Evolutionary conservation across 2,113 vertebrate species (phyloP).

Genomic region (Cyphomyrus plagiostoma): DNA sequence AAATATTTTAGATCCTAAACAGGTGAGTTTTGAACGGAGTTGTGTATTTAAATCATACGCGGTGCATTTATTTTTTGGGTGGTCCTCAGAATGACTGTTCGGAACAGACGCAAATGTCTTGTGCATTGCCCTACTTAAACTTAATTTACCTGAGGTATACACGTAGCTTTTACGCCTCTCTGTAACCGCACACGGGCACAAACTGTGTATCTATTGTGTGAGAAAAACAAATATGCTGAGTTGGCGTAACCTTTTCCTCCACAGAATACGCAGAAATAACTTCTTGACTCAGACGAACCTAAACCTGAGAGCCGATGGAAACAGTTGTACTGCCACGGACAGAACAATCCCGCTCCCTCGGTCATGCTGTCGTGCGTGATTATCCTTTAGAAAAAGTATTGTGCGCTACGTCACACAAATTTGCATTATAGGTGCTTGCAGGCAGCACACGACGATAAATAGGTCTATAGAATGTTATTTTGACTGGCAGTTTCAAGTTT

Average conservation of each 20-base stretch:
- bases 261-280: constrained; percentile 34
- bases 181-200: constrained; percentile 4
- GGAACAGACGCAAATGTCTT: not conserved
- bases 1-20: not conserved
- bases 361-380: constrained; percentile 60
- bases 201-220: constrained; percentile 9
- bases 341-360: constrained; percentile 40
- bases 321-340: constrained; percentile 37
- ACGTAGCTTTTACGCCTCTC: not conserved
- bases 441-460: constrained; percentile 43
- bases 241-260: constrained; percentile 41
- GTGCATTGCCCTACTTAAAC: constrained; percentile 13
- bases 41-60: not conserved
- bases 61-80: not conserved
- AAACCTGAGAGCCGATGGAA: constrained; percentile 54
- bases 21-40: not conserved
- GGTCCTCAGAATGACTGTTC: not conserved
- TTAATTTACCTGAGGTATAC: not conserved
- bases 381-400: constrained; percentile 55
- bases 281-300: constrained; percentile 42
- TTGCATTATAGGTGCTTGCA: constrained; percentile 45
- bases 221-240: constrained; percentile 36
- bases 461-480: constrained; percentile 49
- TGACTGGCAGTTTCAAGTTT: constrained; percentile 42
- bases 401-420: constrained; percentile 47